Evolutionary conservation across 2,797 vertebrate genomes (phyloP), one percentile per base, ranked within the genome.

Genomic region (Rhinella marina): DNA sequence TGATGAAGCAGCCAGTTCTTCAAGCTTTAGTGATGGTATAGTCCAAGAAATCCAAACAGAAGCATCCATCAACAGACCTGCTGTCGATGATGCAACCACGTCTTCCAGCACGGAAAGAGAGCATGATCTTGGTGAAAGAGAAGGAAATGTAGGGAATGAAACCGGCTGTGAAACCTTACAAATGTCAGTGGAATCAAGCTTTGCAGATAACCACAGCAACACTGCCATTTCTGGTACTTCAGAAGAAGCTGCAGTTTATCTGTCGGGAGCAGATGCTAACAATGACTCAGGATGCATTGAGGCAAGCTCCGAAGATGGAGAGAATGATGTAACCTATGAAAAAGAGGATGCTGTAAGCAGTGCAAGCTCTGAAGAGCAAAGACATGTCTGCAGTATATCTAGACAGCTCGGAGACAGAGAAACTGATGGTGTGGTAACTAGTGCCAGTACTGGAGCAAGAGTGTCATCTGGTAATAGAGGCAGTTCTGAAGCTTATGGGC

Each of bases 331-430:
- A 25, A 93, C 90, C n/a, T 93, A 93, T 52, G 86, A 96, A 91
- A 96, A 95, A 87, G 95, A 96, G 54, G 95, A 96, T 5, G 93
- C 95, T 11, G 95, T 96, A 23, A 96, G 94, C 89, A 96, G 95
- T 61, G 95, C 95, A n/a, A 94, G 95, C 87, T 94, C 92, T 0
- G 94, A 96, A 90, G 95, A 92, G 81, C 93, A 95, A 6, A 92
- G 29, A 52, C 25, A 83, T 54, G 70, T 82, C 50, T 29, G 92
- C 19, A 92, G 90, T 0, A 90, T 90, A 6, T 93, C 90, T 48
- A 76, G 85, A 0, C 87, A 79, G n/a, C 57, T 88, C 81, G 91
- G 87, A 84, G 84, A 87, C 16, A 90, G 90, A 72, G 91, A 91
- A 19, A 76, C 88, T 13, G 92, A 89, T 90, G 92, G 88, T 61